These are phyloP conservation scores for Hirtodrosophila trivittata DNA, from an alignment of 2,888 invertebrate genomes.

Conservation along the genomic window DNA sequence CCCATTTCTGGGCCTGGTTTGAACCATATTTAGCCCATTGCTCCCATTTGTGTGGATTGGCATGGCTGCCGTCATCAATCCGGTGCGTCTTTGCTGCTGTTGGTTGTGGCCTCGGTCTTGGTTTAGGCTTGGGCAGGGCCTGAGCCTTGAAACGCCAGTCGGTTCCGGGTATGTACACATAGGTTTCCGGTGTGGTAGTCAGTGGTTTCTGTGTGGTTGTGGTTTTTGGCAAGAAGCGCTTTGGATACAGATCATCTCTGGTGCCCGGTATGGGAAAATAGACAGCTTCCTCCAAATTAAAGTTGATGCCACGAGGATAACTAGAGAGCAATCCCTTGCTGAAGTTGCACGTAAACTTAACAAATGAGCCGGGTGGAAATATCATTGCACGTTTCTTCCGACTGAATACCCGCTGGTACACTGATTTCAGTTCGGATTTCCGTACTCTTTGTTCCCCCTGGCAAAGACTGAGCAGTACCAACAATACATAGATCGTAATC, in stretches of 20 bases:
- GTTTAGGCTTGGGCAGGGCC: conserved; percentile 48
- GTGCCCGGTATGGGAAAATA: conserved; percentile 77
- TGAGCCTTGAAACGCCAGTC: conserved; percentile 75
- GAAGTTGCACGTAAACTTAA: conserved; percentile 76
- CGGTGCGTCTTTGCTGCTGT: conserved; percentile 60
- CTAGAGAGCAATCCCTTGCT: conserved; percentile 70
- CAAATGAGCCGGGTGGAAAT: conserved; percentile 73
- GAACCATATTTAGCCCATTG: conserved; percentile 61
- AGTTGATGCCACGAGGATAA: conserved; percentile 75
- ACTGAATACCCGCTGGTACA: conserved; percentile 55
- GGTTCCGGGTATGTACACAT: conserved; percentile 77
- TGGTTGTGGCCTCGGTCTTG: background rate
- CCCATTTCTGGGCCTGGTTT: conserved; percentile 44
- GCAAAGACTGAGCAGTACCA: conserved; percentile 32
- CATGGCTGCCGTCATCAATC: conserved; percentile 48
- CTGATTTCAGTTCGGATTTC: conserved; percentile 26
- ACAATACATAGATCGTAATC: conserved; percentile 30
- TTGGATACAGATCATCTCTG: conserved; percentile 78
- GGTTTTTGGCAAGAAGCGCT: conserved; percentile 61
- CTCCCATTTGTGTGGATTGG: conserved; percentile 65
- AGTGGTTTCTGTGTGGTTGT: conserved; percentile 63
- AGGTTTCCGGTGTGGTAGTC: conserved; percentile 49
- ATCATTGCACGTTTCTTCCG: conserved; percentile 77
- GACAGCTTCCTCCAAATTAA: conserved; percentile 73
- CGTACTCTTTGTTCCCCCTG: background rate